Evolutionary conservation across 2,797 vertebrate genomes (phyloP).

Genomic region (Hirundo rustica): DNA sequence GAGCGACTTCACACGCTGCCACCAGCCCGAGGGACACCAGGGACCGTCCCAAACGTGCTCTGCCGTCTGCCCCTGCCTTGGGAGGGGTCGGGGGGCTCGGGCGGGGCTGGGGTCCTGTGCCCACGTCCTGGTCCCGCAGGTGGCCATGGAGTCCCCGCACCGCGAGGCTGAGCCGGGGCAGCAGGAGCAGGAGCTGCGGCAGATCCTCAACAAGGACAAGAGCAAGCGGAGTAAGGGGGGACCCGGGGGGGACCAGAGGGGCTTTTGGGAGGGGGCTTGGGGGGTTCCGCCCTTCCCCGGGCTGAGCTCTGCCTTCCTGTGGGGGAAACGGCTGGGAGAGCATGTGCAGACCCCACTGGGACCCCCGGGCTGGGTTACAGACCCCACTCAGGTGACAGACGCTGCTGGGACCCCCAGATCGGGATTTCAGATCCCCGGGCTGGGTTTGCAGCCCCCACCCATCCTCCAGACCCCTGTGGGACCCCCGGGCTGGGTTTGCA

Average conservation of each 20-base stretch:
- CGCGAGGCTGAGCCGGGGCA: slow-evolving; percentile 77
- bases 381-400: not conserved
- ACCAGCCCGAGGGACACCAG: not conserved
- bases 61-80: accelerated
- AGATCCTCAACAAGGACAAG: slow-evolving; percentile 87
- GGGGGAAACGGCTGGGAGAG: not conserved
- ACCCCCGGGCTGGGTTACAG: not conserved
- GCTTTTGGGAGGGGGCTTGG: not conserved
- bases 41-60: accelerated
- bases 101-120: accelerated
- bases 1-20: accelerated
- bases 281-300: not conserved
- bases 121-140: not conserved
- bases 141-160: slow-evolving; percentile 70
- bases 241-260: not conserved
- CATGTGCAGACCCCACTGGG: accelerated
- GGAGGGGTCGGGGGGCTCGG: not conserved
- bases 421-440: not conserved
- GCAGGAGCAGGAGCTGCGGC: slow-evolving; percentile 81
- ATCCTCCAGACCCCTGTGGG: too few species aligned
- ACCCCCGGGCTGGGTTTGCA: too few species aligned
- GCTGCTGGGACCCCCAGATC: not conserved
- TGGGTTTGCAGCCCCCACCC: not conserved
- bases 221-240: slow-evolving; percentile 84
- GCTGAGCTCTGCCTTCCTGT: not conserved